Evolutionary conservation across 1,140 invertebrate species (phyloP).

Genomic region (Homarus americanus): DNA sequence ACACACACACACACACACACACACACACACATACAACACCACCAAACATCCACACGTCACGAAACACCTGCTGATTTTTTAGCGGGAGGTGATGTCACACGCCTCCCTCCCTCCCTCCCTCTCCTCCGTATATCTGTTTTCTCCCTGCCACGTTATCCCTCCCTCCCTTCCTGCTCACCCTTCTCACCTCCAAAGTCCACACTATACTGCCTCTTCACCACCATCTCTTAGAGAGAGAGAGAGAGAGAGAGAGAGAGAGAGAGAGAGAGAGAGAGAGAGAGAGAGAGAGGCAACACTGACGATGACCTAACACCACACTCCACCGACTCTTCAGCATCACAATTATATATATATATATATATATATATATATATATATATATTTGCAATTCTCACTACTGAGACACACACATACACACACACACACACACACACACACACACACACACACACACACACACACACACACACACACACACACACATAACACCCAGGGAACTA

Average conservation of each 20-base stretch:
- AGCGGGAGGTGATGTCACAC: not conserved
- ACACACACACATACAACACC: not conserved
- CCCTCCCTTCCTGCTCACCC: no score
- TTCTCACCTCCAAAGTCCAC: no score
- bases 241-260: conserved; percentile 7
- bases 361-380: no score
- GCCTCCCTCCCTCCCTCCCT: not conserved
- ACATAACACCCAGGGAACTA: not conserved
- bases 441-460: not conserved
- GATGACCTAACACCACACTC: no score
- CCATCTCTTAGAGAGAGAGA: not conserved
- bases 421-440: no score
- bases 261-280: not conserved
- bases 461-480: conserved; percentile 12
- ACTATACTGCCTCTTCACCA: no score
- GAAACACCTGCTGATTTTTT: not conserved
- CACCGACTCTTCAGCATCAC: no score
- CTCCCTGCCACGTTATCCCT: not conserved
- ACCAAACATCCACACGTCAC: not conserved
- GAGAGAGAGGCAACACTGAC: conserved; percentile 7
- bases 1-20: no score
- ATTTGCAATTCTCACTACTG: no score
- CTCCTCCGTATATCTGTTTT: not conserved
- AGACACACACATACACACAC: not conserved
- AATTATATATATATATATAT: no score